Conservation (phyloP, 1,140 invertebrate species). For the Pachyrhynchus sulphureomaculatus region DNA sequence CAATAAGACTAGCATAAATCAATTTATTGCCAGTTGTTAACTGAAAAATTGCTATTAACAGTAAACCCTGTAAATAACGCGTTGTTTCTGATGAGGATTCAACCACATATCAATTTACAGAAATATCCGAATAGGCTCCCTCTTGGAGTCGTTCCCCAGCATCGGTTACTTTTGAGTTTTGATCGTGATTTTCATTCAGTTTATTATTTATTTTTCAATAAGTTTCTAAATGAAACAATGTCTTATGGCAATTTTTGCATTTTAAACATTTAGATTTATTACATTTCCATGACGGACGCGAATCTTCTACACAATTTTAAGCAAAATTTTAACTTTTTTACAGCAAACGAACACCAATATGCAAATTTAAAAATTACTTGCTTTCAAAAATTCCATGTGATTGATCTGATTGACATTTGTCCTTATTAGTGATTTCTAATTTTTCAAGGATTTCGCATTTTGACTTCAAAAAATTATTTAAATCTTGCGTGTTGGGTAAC, state of each 20-base stretch:
- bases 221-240: slow-evolving; percentile 23
- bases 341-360: neutral
- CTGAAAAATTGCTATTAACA: too few relatives aligned
- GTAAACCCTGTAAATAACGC: too few relatives aligned
- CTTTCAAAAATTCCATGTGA: slow-evolving; percentile 15
- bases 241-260: slow-evolving; percentile 15
- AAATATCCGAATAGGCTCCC: too few relatives aligned
- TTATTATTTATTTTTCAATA: too few relatives aligned
- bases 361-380: slow-evolving; percentile 7
- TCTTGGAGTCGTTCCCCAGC: too few relatives aligned
- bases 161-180: too few relatives aligned
- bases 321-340: slow-evolving; percentile 8
- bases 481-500: neutral
- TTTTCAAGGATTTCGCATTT: slow-evolving; percentile 2
- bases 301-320: slow-evolving; percentile 4
- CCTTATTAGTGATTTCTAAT: neutral
- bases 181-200: too few relatives aligned
- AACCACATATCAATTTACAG: too few relatives aligned
- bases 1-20: too few relatives aligned
- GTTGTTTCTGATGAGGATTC: too few relatives aligned
- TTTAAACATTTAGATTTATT: neutral
- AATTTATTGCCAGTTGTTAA: too few relatives aligned
- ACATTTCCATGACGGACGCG: slow-evolving; percentile 5
- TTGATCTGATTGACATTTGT: neutral
- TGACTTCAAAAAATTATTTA: slow-evolving; percentile 4